Evolutionary conservation across 1,140 invertebrate species (phyloP).

Genomic region (Listronotus oregonensis): DNA sequence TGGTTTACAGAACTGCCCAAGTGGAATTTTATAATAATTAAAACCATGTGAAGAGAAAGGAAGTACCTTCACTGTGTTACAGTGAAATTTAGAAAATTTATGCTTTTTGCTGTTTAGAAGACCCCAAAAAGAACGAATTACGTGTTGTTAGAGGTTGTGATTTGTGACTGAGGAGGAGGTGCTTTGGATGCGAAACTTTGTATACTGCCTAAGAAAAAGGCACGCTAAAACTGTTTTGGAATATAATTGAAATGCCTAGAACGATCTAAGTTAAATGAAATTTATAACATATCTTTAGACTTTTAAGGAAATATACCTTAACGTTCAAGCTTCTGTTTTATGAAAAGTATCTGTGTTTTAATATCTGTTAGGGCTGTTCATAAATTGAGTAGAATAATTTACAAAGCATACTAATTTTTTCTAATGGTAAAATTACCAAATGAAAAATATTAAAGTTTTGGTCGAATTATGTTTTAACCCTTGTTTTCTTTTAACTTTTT

Average conservation of each 20-base stretch:
- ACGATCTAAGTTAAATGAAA: background rate
- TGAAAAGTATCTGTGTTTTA: too few relatives aligned
- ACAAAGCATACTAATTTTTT: too few relatives aligned
- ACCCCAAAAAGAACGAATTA: constrained; percentile 16
- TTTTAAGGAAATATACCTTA: constrained; percentile 10
- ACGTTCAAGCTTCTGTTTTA: constrained; percentile 5
- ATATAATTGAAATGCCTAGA: background rate
- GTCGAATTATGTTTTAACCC: too few relatives aligned
- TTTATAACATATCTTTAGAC: constrained; percentile 24
- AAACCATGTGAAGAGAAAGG: constrained; percentile 2
- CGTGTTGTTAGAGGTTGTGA: constrained; percentile 20
- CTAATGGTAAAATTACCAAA: too few relatives aligned
- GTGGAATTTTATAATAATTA: constrained; percentile 11
- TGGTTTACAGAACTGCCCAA: background rate
- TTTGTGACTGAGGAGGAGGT: constrained; percentile 26
- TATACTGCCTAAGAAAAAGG: too few relatives aligned
- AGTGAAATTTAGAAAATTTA: constrained; percentile 24
- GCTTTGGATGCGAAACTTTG: constrained; percentile 25
- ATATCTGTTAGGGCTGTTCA: background rate
- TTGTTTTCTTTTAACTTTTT: too few relatives aligned
- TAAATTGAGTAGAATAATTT: constrained; percentile 2
- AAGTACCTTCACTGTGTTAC: background rate
- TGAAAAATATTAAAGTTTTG: too few relatives aligned
- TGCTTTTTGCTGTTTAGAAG: constrained; percentile 34
- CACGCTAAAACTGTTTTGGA: background rate